These are phyloP conservation scores for Xylota segnis DNA, from an alignment of 2,888 invertebrate species.

Conservation along the genomic window DNA sequence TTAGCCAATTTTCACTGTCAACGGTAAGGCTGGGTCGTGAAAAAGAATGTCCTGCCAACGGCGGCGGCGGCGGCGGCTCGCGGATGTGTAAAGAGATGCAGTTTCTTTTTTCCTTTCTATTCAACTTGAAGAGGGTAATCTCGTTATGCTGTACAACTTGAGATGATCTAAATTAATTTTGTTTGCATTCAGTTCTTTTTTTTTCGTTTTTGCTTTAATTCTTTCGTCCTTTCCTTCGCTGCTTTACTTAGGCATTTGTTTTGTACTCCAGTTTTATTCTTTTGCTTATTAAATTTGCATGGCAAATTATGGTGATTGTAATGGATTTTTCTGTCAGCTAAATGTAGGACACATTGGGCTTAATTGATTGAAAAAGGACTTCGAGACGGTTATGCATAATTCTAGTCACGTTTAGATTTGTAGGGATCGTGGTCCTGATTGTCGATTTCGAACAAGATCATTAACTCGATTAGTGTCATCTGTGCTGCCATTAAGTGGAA, in stretches of 20 bases:
- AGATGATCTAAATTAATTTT: constrained; percentile 50
- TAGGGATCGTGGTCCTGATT: neutral
- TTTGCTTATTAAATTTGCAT: constrained; percentile 37
- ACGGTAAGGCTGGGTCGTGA: neutral
- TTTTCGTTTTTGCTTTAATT: neutral
- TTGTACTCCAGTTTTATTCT: neutral
- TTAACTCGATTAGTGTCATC: neutral
- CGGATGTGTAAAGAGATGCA: constrained; percentile 21
- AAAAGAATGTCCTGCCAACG: neutral
- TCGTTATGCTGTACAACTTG: constrained; percentile 33
- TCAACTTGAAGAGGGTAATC: constrained; percentile 16
- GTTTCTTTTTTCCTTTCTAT: constrained; percentile 1
- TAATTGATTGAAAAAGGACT: constrained; percentile 2
- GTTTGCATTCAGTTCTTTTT: constrained; percentile 8
- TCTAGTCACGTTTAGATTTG: neutral
- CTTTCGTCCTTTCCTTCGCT: neutral
- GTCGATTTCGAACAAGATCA: neutral
- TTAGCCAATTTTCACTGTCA: constrained; percentile 24
- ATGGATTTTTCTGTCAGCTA: constrained; percentile 31
- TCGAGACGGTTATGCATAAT: neutral
- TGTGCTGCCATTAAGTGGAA: neutral
- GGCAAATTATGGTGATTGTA: constrained; percentile 25
- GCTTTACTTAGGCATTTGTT: constrained; percentile 8
- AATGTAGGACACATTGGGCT: neutral
- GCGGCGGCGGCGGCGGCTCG: neutral